These are phyloP conservation scores for Lemur catta DNA, from an alignment of 2,797 vertebrate species.

Conservation along the genomic window DNA sequence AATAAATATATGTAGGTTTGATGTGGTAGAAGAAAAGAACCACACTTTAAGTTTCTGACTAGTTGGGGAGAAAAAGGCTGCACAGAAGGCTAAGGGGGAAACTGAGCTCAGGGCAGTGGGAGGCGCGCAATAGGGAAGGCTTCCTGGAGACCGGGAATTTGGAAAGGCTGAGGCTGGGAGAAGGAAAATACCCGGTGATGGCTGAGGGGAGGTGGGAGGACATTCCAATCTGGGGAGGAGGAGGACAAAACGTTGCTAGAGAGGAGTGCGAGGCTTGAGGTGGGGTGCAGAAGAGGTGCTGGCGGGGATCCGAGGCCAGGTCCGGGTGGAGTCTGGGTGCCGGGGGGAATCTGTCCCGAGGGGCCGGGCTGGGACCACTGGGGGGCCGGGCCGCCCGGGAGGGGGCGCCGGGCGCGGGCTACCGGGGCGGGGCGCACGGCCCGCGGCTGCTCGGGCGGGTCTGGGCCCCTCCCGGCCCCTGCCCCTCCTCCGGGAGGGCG, in stretches of 20 bases:
- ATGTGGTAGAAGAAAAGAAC: not conserved
- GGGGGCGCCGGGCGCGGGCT: not conserved
- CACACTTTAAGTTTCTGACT: not conserved
- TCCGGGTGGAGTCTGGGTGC: not conserved
- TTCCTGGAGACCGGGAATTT: not conserved
- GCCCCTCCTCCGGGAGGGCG: constrained; percentile 54
- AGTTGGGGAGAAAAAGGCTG: not conserved
- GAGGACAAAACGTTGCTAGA: not conserved
- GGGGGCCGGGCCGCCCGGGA: not conserved
- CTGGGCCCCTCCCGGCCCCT: not conserved
- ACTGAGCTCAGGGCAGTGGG: not conserved
- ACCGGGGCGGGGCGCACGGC: not conserved
- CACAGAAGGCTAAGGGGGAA: not conserved
- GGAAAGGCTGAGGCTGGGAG: not conserved
- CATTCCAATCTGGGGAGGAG: not conserved
- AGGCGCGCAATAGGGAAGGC: not conserved
- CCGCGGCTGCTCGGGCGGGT: not conserved
- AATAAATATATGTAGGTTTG: not conserved
- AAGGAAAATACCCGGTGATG: not conserved
- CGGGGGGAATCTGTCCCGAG: not conserved
- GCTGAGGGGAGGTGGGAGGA: not conserved
- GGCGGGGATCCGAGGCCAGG: not conserved
- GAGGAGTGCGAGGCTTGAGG: not conserved
- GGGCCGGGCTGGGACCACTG: not conserved
- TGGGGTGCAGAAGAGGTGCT: not conserved